Evolutionary conservation across 2,888 invertebrate species (phyloP), one percentile per base, ranked within the genome.

Genomic region (Cynaeus angustus): DNA sequence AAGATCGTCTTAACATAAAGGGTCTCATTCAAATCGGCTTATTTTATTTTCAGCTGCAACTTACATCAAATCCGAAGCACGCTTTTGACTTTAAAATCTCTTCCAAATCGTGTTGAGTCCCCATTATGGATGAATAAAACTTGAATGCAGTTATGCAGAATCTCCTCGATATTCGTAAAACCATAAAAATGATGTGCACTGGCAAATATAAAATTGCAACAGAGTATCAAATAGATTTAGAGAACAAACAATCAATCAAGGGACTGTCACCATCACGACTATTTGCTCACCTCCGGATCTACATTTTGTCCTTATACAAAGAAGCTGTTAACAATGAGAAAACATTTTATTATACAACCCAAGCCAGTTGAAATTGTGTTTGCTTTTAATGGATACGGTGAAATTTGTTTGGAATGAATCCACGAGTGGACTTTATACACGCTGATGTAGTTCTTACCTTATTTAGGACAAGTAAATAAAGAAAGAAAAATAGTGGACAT

Each of bases 61-160:
- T 50, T 50, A 16, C 38, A 55, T 38, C 55, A 55, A 41, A 55
- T 56, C 12, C 28, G 26, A 21, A 43, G 14, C 43, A 8, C 38
- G 43, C 43, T 43, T 37, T 55, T 56, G 56, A 41, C 56, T 41
- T 41, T 43, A 12, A 21, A 41, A 56, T 56, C 28, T 14, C 41
- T 43, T n/a, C 26, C 14, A 56, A 56, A 56, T 56, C 56, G 56
- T n/a, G 37, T 43, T 28, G 56, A 16, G 12, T 43, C 37, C 26
- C 12, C 56, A 56, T 56, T 43, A 56, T 41, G 56, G 56, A 41
- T 56, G 56, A 56, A 56, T 56, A 56, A 56, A 56, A 21, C 5
- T 37, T 13, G 43, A 43, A 56, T 56, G 56, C 56, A 30, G 14
- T 56, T 56, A 56, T 56, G 43, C 41, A 26, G 41, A 41, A 38